Evolutionary conservation across 2,888 invertebrate genomes (phyloP), one percentile per base, ranked within the genome.

Genomic region (Lagria hirta): DNA sequence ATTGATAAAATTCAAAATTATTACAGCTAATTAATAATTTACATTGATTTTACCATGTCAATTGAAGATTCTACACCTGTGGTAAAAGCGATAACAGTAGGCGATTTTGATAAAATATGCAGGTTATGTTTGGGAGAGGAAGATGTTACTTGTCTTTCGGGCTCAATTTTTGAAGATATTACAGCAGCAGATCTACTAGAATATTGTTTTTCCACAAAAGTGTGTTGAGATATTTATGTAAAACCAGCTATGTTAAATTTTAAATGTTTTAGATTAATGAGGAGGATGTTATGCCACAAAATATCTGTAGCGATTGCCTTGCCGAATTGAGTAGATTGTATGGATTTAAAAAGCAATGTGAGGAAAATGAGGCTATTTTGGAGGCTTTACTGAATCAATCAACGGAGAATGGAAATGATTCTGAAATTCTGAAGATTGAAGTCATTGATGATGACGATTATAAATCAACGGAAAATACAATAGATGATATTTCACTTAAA

Each of bases 71-170:
- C n/a, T n/a, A n/a, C n/a, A n/a, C n/a, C n/a, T n/a, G n/a, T n/a
- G n/a, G n/a, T n/a, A n/a, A 41, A 33, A 15, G 8, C 41, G 3
- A 18, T 41, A 33, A 41, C 18, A 7, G 10, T 41, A n/a, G 33
- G 16, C 4, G 41, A 41, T 24, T 41, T 41, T 16, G 11, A 12
- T 8, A 10, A 13, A 10, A 41, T 41, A 13, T 41, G 41, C 13
- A 20, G 41, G n/a, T 33, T 33, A 10, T 41, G 41, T 20, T 26
- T 41, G 11, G 32, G 33, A 3, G 33, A 41, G 10, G 33, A 33
- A n/a, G 27, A 33, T 13, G 7, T 33, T 10, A 24, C 30, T 7
- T 24, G 27, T 8, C 32, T 41, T 5, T 2, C 13, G n/a, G 33
- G 28, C 4, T 33, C 33, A 10, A 14, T 8, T 12, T 14, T 41